Base-by-base conservation (phyloP, 2,113 vertebrate species). In the Odontesthes bonariensis region DNA sequence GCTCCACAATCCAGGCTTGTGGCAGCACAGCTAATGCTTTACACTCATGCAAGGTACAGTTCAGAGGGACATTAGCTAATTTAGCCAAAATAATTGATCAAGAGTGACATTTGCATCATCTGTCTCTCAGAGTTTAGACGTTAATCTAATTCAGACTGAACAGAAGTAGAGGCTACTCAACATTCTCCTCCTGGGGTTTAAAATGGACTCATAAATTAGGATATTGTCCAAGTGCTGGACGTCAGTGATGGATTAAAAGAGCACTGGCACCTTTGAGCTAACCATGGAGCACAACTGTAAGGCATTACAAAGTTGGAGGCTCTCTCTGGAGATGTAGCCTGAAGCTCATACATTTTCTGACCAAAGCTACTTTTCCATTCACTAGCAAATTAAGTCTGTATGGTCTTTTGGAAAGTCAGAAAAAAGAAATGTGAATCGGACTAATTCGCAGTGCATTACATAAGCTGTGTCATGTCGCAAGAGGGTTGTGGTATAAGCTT, bases 1-100 rank as follows among this genome's bases (percentile, higher is more conserved):
- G 27, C 20, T 27, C 47, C 49, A 44, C 51, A 22, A 12, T 54
- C 27, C 46, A 8, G 6, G 22, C 55, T 57, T 10, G 9, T 47
- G 6, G 22, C 1, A 0, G 54, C 4, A 56, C 46, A 14, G 23
- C 33, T 7, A 47, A 76, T 79, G 62, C 22, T 79, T 84, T 69
- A 81, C 80, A 68, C 73, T 54, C 11, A 62, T 75, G 72, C 31
- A 14, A 57, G 62, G 49, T 60, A 77, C 31, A 35, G 47, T 62
- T 66, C 14, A 49, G 68, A 77, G 81, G 84, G 81, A 57, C 90
- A 86, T 91, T 86, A 85, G 83, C 87, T 86, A 89, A 92, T 86
- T 85, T 73, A 22, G 59, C 42, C 60, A 81, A 79, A 88, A 86
- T 79, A 61, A 84, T 83, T 85, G 77, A 85, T 88, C 84, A 89